Percentiles rank a stretch among this genome's conserved stretches.
phyloP scores from a whole-genome alignment of 2,113 vertebrate species.

The Mohoua ochrocephala region DNA sequence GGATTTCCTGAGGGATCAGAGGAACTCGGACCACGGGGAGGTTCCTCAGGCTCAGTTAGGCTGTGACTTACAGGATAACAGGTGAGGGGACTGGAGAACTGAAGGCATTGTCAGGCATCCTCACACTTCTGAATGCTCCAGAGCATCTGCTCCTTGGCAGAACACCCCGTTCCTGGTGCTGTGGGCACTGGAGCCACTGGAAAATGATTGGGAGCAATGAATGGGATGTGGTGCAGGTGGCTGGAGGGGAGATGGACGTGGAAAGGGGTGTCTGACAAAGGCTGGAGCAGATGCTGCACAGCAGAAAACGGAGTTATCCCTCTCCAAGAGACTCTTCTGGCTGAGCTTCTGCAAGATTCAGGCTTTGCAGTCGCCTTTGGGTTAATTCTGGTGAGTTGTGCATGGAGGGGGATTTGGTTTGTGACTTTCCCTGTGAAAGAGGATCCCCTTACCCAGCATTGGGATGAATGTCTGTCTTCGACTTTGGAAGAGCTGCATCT shows the following conservation, averaged over 20 bases:
- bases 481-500: not conserved
- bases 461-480: not conserved
- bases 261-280: not conserved
- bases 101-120: not conserved
- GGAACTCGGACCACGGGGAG: not conserved
- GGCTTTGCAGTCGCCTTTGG: not conserved
- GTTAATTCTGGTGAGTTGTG: not conserved
- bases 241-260: not conserved
- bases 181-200: not conserved
- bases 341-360: not conserved
- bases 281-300: not conserved
- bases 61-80: not conserved
- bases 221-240: not conserved
- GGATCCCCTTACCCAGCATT: not conserved
- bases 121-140: not conserved
- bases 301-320: not conserved
- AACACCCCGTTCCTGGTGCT: not conserved
- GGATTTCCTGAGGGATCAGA: not conserved
- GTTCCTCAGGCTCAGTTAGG: not conserved
- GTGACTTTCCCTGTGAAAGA: not conserved
- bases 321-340: not conserved
- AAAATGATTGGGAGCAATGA: not conserved
- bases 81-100: not conserved
- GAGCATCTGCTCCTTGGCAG: not conserved
- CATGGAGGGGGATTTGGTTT: not conserved